Evolutionary conservation across 2,888 invertebrate genomes (phyloP), one percentile per base, ranked within the genome.

Genomic region (Acrocyrtus sp.): DNA sequence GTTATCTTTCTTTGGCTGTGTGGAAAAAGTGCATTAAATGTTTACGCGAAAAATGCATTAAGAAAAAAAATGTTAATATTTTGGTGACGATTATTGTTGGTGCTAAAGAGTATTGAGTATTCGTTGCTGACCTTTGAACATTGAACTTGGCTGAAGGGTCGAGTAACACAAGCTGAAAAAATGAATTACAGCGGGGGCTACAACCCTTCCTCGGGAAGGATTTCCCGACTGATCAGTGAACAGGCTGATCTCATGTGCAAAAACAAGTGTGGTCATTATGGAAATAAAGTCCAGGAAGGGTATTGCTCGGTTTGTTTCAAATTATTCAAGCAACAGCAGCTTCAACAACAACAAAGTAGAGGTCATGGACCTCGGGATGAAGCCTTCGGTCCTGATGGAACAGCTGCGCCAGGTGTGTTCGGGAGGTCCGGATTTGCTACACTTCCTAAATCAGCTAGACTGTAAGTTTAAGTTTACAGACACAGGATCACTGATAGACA

Each of bases 231-330:
- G 17, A 81, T 78, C 54, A 77, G 78, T 22, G 77, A 74, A 51
- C 77, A 78, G 17, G 70, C 74, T 50, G 96, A 96, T 84, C 86
- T 98, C 79, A 91, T 94, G 84, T 98, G 98, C 85, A 91, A 92
- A 84, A 94, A 92, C 86, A 95, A 96, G 41, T 99, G 98, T 86
- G 98, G 96, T 70, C 99, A 90, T 87, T 99, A 92, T 84, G 99
- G 99, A 24, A 98, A 98, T 85, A 93, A 95, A 8, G 94, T 96
- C 83, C 99, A 98, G 94, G 93, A 95, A 84, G 98, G 98, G 2
- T 96, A 95, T 84, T 99, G 99, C 85, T 98, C 98, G 51, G 93
- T 95, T 86, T 99, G 99, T 85, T 95, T 95, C 85, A 89, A 95
- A 60, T 93, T 95, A 82, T 89, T 90, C 82, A 87, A 92, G 84